Evolutionary conservation across 2,113 vertebrate genomes (phyloP).

Genomic region (mouse (Mus musculus)): GRCm39 chr9:18513001-18513500

Average conservation of each 20-base stretch:
- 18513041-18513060: background rate
- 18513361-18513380: background rate
- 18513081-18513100: background rate
- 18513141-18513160: background rate
- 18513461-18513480: background rate
- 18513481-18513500: background rate
- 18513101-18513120: background rate
- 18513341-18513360: background rate
- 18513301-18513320: background rate
- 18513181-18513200: background rate
- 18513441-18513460: background rate
- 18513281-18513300: background rate
- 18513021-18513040: background rate
- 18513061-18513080: no score
- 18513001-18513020: background rate
- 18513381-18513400: no score
- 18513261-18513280: background rate
- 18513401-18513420: background rate
- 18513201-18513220: background rate
- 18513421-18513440: background rate
- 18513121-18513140: background rate
- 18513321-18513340: no score
- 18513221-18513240: background rate
- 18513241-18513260: background rate
- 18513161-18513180: background rate